Percentiles rank a stretch among this genome's conserved stretches.
Evolutionary conservation across 2,888 invertebrate species (phyloP).

Genomic region (Acanthococcus lagerstroemiae): DNA sequence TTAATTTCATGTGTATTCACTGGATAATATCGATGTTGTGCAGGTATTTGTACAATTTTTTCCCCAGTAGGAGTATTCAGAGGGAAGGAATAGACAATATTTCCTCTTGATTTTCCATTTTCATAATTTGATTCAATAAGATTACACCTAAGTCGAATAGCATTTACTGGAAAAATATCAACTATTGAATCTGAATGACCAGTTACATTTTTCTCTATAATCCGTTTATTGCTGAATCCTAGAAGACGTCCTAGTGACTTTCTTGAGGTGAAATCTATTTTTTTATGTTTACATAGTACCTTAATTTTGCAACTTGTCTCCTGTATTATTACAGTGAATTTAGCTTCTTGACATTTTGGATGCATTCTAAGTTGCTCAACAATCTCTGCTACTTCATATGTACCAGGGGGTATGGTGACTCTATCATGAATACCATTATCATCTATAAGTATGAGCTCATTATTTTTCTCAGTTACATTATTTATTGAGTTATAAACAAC

Average conservation of each 20-base stretch:
- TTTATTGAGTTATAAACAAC: background rate
- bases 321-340: slow-evolving; percentile 16
- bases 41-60: slow-evolving; percentile 5
- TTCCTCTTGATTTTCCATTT: background rate
- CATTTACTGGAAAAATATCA: slow-evolving; percentile 7
- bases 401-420: slow-evolving; percentile 17
- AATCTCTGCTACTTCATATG: slow-evolving; percentile 19
- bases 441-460: slow-evolving; percentile 6
- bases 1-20: slow-evolving; percentile 8
- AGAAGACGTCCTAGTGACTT: slow-evolving; percentile 14
- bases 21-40: slow-evolving; percentile 16
- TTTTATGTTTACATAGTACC: slow-evolving; percentile 19
- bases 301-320: slow-evolving; percentile 14
- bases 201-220: slow-evolving; percentile 1
- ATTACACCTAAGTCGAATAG: slow-evolving; percentile 14
- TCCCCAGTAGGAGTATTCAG: background rate
- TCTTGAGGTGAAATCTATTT: slow-evolving; percentile 12
- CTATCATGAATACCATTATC: slow-evolving; percentile 1
- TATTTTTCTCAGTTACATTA: slow-evolving; percentile 1
- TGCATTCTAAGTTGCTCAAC: slow-evolving; percentile 15
- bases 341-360: slow-evolving; percentile 7
- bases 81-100: slow-evolving; percentile 3
- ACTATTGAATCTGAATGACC: slow-evolving; percentile 1
- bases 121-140: slow-evolving; percentile 13
- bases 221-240: slow-evolving; percentile 1